These are phyloP conservation scores for Macrocentrus cingulum DNA, from an alignment of 1,140 invertebrate species.

Conservation along the genomic window DNA sequence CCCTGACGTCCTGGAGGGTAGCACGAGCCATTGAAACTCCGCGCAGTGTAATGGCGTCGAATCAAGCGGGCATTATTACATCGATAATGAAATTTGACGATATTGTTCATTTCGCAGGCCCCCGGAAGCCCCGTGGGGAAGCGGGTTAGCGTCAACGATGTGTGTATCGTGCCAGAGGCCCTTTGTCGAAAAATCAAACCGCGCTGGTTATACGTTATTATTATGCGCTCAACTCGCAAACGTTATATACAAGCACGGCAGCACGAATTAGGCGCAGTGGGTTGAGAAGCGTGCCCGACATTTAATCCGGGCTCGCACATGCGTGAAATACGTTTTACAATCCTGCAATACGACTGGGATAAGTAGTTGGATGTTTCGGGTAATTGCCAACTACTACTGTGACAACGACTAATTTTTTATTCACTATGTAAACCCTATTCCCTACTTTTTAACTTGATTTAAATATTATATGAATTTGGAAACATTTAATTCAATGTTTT, in stretches of 20 bases:
- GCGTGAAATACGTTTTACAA: conserved; percentile 44
- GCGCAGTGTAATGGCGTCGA: conserved; percentile 29
- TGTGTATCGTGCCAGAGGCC: conserved; percentile 1
- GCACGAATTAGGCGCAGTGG: conserved; percentile 10
- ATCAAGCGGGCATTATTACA: conserved; percentile 56
- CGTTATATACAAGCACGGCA: conserved; percentile 17
- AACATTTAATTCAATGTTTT: too few relatives aligned
- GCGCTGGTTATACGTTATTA: conserved; percentile 41
- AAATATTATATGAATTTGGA: too few relatives aligned
- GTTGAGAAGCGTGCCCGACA: conserved; percentile 32
- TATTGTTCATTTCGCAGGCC: conserved; percentile 53
- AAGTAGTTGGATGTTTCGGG: too few relatives aligned
- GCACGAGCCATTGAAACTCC: conserved; percentile 1
- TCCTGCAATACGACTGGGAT: conserved; percentile 9
- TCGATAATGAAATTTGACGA: conserved; percentile 61
- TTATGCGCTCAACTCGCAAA: conserved; percentile 28
- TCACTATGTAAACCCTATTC: too few relatives aligned
- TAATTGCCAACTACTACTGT: too few relatives aligned
- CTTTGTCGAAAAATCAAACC: conserved; percentile 51
- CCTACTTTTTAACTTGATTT: too few relatives aligned
- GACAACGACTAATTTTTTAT: too few relatives aligned
- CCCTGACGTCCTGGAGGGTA: background rate
- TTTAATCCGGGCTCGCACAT: conserved; percentile 44
- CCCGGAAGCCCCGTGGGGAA: conserved; percentile 19
- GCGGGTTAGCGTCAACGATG: conserved; percentile 2